Conservation (phyloP, 2,888 invertebrate genomes). For the Lithophane leautieri region DNA sequence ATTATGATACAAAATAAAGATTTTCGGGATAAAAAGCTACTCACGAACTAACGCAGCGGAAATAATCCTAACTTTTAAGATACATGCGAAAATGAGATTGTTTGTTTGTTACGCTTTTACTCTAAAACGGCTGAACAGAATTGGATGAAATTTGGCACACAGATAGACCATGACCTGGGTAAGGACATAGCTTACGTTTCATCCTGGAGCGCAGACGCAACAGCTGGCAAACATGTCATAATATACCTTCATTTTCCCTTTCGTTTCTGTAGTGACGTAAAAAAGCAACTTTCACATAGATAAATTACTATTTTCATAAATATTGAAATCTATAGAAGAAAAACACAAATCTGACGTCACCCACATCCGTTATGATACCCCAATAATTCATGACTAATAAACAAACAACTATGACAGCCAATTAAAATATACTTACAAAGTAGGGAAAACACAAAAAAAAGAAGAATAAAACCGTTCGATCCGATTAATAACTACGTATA, state of each 20-base stretch:
- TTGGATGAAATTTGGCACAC: not conserved
- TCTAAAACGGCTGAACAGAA: no score
- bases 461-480: not conserved
- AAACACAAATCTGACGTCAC: slow-evolving; percentile 4
- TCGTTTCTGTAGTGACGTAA: not conserved
- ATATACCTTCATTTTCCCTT: not conserved
- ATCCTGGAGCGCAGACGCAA: not conserved
- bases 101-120: not conserved
- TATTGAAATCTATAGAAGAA: not conserved
- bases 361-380: not conserved
- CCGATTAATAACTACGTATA: not conserved
- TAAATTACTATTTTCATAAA: slow-evolving; percentile 9
- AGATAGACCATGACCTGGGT: not conserved
- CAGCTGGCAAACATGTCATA: not conserved
- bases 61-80: no score
- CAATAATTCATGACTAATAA: slow-evolving; percentile 3
- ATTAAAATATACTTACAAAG: slow-evolving; percentile 18
- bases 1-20: no score
- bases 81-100: no score
- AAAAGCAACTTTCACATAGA: not conserved
- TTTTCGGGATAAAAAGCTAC: not conserved
- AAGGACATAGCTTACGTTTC: not conserved
- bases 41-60: not conserved
- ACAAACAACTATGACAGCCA: slow-evolving; percentile 8
- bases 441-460: not conserved